Evolutionary conservation across 2,888 invertebrate species (phyloP).

Genomic region (Athetis lepigone): DNA sequence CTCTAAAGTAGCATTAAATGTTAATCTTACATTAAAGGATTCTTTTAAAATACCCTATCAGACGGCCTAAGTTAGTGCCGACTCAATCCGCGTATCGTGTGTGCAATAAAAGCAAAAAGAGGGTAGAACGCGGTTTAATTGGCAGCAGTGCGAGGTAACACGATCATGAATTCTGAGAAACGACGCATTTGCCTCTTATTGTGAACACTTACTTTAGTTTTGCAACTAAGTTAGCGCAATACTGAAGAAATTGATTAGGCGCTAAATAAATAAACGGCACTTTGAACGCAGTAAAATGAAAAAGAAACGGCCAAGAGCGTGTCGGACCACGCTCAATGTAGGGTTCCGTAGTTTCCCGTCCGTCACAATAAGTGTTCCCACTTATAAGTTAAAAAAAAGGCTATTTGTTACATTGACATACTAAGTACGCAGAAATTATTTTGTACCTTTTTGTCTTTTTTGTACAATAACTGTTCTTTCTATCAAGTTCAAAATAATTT

Average conservation of each 20-base stretch:
- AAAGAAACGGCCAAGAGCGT: too few relatives aligned
- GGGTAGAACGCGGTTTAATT: conserved; percentile 77
- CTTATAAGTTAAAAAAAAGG: too few relatives aligned
- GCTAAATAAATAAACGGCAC: conserved; percentile 21
- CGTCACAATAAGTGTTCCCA: too few relatives aligned
- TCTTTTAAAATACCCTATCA: conserved; percentile 63
- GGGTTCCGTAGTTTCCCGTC: too few relatives aligned
- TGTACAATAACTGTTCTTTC: too few relatives aligned
- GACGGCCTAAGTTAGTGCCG: conserved; percentile 61
- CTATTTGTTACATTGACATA: too few relatives aligned
- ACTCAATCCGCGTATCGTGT: conserved; percentile 71
- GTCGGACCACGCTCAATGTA: too few relatives aligned
- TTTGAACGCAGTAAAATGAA: too few relatives aligned
- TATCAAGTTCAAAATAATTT: too few relatives aligned
- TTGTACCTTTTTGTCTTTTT: too few relatives aligned
- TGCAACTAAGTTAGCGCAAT: conserved; percentile 46
- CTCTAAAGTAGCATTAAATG: conserved; percentile 44
- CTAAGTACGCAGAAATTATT: too few relatives aligned
- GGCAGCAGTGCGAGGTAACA: conserved; percentile 74
- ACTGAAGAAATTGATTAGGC: conserved; percentile 28
- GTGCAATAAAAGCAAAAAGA: conserved; percentile 74
- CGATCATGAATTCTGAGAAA: conserved; percentile 74
- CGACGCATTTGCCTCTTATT: conserved; percentile 58
- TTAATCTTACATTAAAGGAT: conserved; percentile 50
- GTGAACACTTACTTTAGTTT: conserved; percentile 52